These are phyloP conservation scores for Coronaproctus castanopsis DNA, from an alignment of 2,888 invertebrate genomes.

Conservation along the genomic window DNA sequence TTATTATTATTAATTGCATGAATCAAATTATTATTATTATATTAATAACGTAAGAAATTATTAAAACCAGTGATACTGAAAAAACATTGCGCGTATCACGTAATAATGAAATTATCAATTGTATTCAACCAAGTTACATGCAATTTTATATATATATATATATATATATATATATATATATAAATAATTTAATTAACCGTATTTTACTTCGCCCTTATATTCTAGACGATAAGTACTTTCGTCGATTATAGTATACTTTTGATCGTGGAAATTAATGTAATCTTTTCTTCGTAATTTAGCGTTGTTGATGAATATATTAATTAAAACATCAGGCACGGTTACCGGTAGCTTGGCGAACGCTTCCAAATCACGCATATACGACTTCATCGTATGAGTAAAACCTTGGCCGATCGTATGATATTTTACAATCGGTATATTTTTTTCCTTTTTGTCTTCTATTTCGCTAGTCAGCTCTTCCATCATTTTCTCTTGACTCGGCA, in stretches of 20 bases:
- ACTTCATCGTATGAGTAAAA: neutral
- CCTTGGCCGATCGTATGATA: neutral
- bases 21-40: no score
- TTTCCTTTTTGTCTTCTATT: neutral
- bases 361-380: neutral
- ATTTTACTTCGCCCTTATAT: neutral
- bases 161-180: neutral
- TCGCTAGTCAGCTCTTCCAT: neutral
- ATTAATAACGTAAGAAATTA: no score
- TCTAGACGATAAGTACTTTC: neutral
- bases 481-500: neutral
- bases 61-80: no score
- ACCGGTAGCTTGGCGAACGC: neutral
- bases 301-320: neutral
- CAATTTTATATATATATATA: neutral
- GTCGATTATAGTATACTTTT: neutral
- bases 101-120: no score
- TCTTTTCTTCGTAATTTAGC: neutral
- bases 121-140: neutral
- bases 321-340: neutral
- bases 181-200: neutral
- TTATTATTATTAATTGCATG: no score
- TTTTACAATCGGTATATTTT: neutral
- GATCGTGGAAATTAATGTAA: neutral
- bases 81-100: no score